Base-by-base conservation (phyloP, 2,113 vertebrate genomes). In the Tauraco erythrolophus region DNA sequence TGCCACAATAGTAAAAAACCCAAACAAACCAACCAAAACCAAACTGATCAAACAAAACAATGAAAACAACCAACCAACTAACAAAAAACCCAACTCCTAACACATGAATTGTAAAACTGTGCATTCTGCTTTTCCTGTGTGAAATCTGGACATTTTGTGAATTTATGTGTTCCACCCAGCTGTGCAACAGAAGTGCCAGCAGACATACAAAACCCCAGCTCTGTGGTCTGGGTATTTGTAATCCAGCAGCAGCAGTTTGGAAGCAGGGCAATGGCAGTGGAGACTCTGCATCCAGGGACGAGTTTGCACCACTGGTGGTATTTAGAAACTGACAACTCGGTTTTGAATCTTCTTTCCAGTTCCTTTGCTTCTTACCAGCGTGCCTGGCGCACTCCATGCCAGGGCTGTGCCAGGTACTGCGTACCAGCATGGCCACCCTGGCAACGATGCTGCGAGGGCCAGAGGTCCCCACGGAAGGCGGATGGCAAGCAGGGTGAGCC, bases 381-480 rank as follows among this genome's bases (percentile, higher is more conserved):
- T 35, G 56, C n/a, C n/a, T 8, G 2, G 37, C 5, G 65, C 48
- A 12, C n/a, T 1, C 17, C 17, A 25, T 61, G 31, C 62, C 71
- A 58, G 48, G n/a, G 7, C 46, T 3, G 5, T 1, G n/a, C n/a
- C n/a, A n/a, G 27, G 35, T 35, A 56, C 89, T 51, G 56, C 0
- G 1, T 12, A 8, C 22, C 5, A 2, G 41, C 6, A 0, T 2
- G 10, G 17, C 60, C 30, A 14, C 16, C 27, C 28, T 35, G 12
- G 84, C n/a, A 22, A 14, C 4, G 43, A 17, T 10, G 10, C 61
- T 31, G n/a, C 0, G 2, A 27, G 37, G 37, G 41, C 37, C 2
- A 1, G 37, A 68, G 66, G 70, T 61, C 9, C 30, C 50, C 0
- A 0, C 5, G 45, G 70, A 41, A 37, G 28, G 43, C 18, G 0